phyloP scores from a whole-genome alignment of 2,888 invertebrate genomes.

The Drosophila pseudotalamancana region DNA sequence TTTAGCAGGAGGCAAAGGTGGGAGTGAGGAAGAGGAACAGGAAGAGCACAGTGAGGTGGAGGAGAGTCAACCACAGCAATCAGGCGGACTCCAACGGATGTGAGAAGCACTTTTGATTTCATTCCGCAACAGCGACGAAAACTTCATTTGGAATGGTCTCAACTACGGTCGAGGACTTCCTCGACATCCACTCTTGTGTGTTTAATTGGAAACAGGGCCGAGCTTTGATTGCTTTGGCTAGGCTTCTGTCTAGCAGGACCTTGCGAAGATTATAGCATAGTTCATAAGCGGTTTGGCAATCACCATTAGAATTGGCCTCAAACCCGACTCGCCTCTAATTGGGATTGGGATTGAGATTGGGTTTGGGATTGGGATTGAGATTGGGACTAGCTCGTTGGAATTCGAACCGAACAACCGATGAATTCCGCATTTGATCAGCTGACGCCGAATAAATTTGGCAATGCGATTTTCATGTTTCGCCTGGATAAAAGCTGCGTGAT shows the following conservation, averaged over 20 bases:
- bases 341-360: constrained; percentile 2
- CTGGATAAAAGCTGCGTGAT: constrained; percentile 20
- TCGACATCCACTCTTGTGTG: neutral
- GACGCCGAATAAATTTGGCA: constrained; percentile 6
- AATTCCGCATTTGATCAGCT: constrained; percentile 10
- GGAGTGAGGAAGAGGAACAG: neutral
- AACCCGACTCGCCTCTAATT: constrained; percentile 37
- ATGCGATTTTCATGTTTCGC: constrained; percentile 42
- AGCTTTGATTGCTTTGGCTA: constrained; percentile 47
- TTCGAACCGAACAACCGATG: constrained; percentile 12
- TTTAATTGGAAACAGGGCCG: constrained; percentile 51
- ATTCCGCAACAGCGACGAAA: constrained; percentile 26
- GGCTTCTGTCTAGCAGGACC: neutral
- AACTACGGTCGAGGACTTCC: neutral
- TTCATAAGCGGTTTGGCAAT: constrained; percentile 76
- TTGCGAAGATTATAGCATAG: constrained; percentile 39
- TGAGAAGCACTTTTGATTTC: constrained; percentile 52
- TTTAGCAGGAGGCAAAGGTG: too few relatives aligned
- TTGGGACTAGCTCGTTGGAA: neutral
- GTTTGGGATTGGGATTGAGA: neutral
- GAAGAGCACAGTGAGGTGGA: too few relatives aligned
- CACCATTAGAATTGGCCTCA: constrained; percentile 58
- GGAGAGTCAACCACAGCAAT: constrained; percentile 26
- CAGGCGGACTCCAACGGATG: constrained; percentile 16
- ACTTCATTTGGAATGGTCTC: constrained; percentile 11